Conservation (phyloP, 2,113 vertebrate species). For the Spheniscus mendiculus region DNA sequence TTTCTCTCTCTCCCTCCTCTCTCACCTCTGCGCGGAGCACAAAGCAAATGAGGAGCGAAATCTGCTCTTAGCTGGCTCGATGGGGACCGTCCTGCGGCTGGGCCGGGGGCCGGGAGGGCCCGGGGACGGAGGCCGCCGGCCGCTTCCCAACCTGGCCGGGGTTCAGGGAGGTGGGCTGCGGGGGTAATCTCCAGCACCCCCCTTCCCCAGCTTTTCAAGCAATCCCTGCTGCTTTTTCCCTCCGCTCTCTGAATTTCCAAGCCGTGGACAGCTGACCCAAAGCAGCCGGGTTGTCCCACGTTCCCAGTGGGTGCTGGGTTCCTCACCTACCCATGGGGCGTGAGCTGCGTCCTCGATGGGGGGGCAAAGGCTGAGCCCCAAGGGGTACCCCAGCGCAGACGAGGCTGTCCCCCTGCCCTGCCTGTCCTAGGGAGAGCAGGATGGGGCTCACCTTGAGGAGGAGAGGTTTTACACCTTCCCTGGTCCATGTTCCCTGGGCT, state of each 20-base stretch:
- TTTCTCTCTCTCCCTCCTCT: background rate
- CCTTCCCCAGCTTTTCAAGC: background rate
- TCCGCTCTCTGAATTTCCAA: background rate
- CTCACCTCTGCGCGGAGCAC: background rate
- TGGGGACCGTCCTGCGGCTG: background rate
- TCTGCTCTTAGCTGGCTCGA: background rate
- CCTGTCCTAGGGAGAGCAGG: background rate
- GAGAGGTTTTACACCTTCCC: background rate
- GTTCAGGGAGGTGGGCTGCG: background rate
- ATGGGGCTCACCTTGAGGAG: background rate
- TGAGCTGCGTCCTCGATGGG: no score
- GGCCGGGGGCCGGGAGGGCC: background rate
- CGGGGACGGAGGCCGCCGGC: background rate
- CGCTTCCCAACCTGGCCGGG: no score
- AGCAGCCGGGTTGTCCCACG: background rate
- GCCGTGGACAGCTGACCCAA: background rate
- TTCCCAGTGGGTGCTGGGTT: background rate
- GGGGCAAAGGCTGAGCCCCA: background rate
- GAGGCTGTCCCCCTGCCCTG: background rate
- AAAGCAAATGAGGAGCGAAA: background rate
- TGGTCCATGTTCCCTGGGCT: background rate
- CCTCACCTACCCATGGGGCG: background rate
- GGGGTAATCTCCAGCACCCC: background rate
- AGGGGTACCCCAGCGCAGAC: fast-evolving
- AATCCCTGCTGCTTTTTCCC: no score